Conservation (phyloP, 2,797 vertebrate species). For the Anas capensis region DNA sequence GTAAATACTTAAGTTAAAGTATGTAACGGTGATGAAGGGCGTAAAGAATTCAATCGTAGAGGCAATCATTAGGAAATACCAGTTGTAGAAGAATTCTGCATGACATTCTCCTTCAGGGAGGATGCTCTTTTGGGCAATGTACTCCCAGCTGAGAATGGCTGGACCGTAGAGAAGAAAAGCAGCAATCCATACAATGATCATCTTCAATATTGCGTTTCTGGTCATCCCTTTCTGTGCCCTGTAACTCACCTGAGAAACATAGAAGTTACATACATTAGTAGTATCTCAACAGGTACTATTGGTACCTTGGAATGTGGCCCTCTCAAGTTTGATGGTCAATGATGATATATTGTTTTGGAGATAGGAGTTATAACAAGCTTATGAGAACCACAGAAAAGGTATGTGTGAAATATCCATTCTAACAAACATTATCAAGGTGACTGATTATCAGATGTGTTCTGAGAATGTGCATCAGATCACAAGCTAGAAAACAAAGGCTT, state of each 20-base stretch:
- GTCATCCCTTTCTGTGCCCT: constrained; percentile 82
- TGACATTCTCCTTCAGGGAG: constrained; percentile 79
- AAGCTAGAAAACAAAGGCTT: not conserved
- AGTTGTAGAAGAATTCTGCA: constrained; percentile 85
- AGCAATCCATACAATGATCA: constrained; percentile 80
- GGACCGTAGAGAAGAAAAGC: constrained; percentile 83
- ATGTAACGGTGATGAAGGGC: constrained; percentile 81
- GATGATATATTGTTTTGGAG: not conserved
- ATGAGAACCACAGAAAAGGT: not conserved
- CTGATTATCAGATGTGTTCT: not conserved
- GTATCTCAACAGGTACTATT: not conserved
- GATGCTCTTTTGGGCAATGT: constrained; percentile 77
- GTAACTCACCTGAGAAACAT: constrained; percentile 78
- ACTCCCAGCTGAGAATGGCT: constrained; percentile 83
- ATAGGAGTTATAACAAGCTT: not conserved
- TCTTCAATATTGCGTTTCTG: constrained; percentile 78
- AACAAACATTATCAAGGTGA: not conserved
- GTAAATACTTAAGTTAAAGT: constrained; percentile 84
- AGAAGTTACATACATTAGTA: not conserved
- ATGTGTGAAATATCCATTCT: not conserved
- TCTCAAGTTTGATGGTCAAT: not conserved
- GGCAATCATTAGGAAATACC: constrained; percentile 84
- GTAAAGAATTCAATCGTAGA: constrained; percentile 85
- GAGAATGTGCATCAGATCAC: fast-evolving
- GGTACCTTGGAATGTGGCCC: not conserved